Evolutionary conservation across 2,797 vertebrate genomes (phyloP).

Genomic region (Linurgus olivaceus): DNA sequence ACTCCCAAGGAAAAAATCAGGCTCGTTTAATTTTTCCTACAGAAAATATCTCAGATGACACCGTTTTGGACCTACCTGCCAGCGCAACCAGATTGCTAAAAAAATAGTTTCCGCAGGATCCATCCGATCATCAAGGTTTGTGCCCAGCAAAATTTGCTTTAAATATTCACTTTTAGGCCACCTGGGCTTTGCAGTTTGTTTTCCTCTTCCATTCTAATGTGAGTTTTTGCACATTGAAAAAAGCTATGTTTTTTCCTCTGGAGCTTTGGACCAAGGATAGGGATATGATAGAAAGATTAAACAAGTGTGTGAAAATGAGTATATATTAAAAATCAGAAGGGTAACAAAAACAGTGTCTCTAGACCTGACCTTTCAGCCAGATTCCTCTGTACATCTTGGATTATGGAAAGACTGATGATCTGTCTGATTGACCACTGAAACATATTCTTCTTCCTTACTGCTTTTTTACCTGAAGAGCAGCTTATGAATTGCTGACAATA

Average conservation of each 20-base stretch:
- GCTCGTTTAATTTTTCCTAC: not conserved
- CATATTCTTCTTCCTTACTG: not conserved
- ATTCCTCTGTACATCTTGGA: not conserved
- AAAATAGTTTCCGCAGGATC: not conserved
- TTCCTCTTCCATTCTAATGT: not conserved
- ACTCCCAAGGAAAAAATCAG: not conserved
- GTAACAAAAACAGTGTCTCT: not conserved
- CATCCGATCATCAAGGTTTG: rapidly evolving
- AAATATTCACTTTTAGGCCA: not conserved
- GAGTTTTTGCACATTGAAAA: not conserved
- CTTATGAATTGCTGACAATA: not conserved
- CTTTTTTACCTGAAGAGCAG: conserved; percentile 8
- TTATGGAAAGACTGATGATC: conserved; percentile 18
- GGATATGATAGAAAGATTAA: not conserved
- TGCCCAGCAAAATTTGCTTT: not conserved
- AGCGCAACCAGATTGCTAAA: not conserved
- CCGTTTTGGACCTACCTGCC: not conserved
- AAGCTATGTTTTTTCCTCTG: not conserved
- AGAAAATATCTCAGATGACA: not conserved
- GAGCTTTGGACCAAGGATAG: not conserved
- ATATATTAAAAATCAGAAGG: not conserved
- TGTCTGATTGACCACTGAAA: conserved; percentile 6
- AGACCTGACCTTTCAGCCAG: not conserved
- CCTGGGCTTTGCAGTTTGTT: not conserved
- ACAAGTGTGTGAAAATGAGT: not conserved